Base-by-base conservation (phyloP, 2,113 vertebrate species). In the Alethe castanea region DNA sequence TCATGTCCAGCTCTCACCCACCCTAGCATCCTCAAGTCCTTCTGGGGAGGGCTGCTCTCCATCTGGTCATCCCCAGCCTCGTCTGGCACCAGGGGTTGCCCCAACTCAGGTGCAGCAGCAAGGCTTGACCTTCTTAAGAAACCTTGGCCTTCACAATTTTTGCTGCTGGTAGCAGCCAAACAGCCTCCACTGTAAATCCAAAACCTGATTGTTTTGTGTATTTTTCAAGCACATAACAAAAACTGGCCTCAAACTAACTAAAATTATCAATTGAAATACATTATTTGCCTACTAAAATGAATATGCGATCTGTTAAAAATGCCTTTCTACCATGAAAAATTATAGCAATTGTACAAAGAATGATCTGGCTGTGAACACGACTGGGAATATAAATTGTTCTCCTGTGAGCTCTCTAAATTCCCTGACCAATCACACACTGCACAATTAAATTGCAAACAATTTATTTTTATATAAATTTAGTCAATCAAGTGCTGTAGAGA, bases 401-500 rank as follows among this genome's bases (percentile, higher is more conserved):
- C 20, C 31, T 57, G 16, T 61, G n/a, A 92, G 13, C 1, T 77
- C 38, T 88, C 31, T 76, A 57, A 94, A 88, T 56, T 90, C 29
- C 33, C 45, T 90, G 50, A 65, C 15, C 59, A 83, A 79, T 80
- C 8, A 78, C 61, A n/a, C 3, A 45, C 11, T 33, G 22, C 4
- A 57, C 28, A 77, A 57, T 54, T 82, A 88, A 83, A 48, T 12
- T 11, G 12, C 28, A 88, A 80, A n/a, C 15, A 82, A 72, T 69
- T 81, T 52, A 23, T 84, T 96, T 86, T 72, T 80, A 57, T 20
- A 65, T 91, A 87, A 71, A 74, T 91, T 74, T 80, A 69, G 36
- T 53, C 33, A 87, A 48, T 79, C 52, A 72, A 84, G 33, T 47
- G 52, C 26, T 62, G 62, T 12, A 40, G 35, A 91, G 36, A 81